phyloP scores from a whole-genome alignment of 2,888 invertebrate species.

The Zaprionus lineosus region DNA sequence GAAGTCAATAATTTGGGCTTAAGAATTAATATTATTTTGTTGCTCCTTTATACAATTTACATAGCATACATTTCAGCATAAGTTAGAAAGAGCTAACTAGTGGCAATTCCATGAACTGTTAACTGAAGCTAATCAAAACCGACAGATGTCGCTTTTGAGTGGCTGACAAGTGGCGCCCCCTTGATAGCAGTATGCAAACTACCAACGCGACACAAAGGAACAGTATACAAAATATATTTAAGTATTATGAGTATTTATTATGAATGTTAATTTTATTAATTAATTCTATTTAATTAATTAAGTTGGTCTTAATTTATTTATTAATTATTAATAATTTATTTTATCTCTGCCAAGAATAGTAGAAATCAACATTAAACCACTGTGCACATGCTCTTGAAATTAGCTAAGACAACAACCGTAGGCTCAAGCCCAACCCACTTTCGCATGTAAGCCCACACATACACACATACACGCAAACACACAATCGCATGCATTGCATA shows the following conservation, averaged over 20 bases:
- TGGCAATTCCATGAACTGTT: constrained; percentile 14
- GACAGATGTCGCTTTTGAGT: constrained; percentile 61
- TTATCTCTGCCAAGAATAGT: no score
- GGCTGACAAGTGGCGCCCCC: constrained; percentile 51
- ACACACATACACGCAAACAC: constrained; percentile 14
- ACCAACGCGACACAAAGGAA: no score
- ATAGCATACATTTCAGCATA: constrained; percentile 42
- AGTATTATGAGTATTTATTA: no score
- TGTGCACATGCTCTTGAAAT: constrained; percentile 54
- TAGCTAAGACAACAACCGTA: constrained; percentile 65
- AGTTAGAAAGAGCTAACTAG: constrained; percentile 12
- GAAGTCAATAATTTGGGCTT: no score
- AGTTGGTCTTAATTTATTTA: no score
- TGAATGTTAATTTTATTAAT: no score
- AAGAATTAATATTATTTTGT: no score
- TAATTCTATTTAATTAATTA: no score
- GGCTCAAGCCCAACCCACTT: constrained; percentile 73
- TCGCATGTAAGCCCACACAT: constrained; percentile 27
- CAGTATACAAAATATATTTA: no score
- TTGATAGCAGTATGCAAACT: constrained; percentile 25
- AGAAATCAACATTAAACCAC: constrained; percentile 16
- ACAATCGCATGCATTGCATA: no score
- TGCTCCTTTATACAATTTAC: not conserved
- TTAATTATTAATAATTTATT: no score
- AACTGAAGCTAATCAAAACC: constrained; percentile 4